Percentiles rank a stretch among this genome's conserved stretches.
These are phyloP conservation scores for Cephalopterus ornatus DNA, from an alignment of 2,113 vertebrate genomes.

Conservation along the genomic window DNA sequence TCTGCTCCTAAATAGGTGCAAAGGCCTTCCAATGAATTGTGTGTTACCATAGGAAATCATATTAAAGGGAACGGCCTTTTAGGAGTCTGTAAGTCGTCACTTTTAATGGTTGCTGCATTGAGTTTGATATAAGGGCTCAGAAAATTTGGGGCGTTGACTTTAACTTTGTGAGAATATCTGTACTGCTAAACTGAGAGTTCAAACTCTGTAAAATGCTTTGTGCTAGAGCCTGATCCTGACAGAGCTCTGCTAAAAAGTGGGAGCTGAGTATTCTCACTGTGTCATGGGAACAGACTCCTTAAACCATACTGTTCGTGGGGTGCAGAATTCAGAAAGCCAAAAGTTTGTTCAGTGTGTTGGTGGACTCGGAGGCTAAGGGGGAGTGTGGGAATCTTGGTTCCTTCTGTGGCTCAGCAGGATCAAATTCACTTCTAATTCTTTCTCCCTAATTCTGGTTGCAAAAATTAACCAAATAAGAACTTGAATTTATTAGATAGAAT, in stretches of 20 bases:
- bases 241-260: background rate
- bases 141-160: background rate
- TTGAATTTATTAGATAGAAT: background rate
- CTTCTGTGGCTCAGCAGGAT: background rate
- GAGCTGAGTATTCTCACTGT: background rate
- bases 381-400: background rate
- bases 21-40: slow-evolving; percentile 7
- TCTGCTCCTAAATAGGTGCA: slow-evolving; percentile 38
- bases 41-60: slow-evolving; percentile 30
- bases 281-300: background rate
- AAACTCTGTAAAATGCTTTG: background rate
- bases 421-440: background rate
- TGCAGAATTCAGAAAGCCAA: background rate
- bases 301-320: rapidly evolving
- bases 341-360: background rate
- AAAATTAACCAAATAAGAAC: background rate
- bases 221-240: background rate
- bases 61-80: background rate
- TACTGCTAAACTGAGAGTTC: background rate
- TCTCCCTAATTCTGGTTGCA: background rate
- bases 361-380: background rate
- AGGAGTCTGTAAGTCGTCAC: background rate
- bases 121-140: background rate
- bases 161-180: background rate
- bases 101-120: background rate